Conservation (phyloP, 1,140 invertebrate species). For the Drosophila triauraria region DNA sequence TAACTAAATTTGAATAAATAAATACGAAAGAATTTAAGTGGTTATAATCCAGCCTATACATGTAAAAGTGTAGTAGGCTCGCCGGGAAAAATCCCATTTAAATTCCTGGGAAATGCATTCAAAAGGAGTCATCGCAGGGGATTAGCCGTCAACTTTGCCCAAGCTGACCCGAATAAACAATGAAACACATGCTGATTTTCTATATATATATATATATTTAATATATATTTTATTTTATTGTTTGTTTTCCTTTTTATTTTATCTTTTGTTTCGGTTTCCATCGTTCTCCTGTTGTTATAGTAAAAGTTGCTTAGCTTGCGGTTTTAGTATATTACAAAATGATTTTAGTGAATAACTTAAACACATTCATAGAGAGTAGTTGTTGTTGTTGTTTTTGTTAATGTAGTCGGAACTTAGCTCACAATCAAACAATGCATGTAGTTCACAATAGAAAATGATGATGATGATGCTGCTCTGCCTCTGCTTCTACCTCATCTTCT, state of each 20-base stretch:
- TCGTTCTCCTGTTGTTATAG: slow-evolving; percentile 40
- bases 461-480: slow-evolving; percentile 29
- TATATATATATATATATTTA: slow-evolving; percentile 43
- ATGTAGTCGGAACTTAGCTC: slow-evolving; percentile 73
- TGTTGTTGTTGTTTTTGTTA: slow-evolving; percentile 30
- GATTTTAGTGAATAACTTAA: slow-evolving; percentile 72
- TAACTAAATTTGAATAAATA: slow-evolving; percentile 83
- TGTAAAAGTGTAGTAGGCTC: slow-evolving; percentile 2
- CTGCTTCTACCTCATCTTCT: neutral
- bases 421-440: slow-evolving; percentile 79
- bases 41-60: slow-evolving; percentile 39
- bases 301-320: slow-evolving; percentile 72
- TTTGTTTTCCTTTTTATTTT: slow-evolving; percentile 39
- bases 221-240: slow-evolving; percentile 59
- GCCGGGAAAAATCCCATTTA: slow-evolving; percentile 7
- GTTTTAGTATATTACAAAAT: slow-evolving; percentile 81
- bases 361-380: slow-evolving; percentile 64
- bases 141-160: neutral
- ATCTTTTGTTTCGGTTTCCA: slow-evolving; percentile 28
- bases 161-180: neutral
- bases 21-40: slow-evolving; percentile 65
- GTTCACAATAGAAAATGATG: slow-evolving; percentile 66
- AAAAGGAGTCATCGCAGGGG: neutral
- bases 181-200: slow-evolving; percentile 30
- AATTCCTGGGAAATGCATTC: neutral